Percentiles rank a stretch among this genome's conserved stretches.
Evolutionary conservation across 2,113 vertebrate genomes (phyloP).

Genomic region (Kryptolebias marmoratus): DNA sequence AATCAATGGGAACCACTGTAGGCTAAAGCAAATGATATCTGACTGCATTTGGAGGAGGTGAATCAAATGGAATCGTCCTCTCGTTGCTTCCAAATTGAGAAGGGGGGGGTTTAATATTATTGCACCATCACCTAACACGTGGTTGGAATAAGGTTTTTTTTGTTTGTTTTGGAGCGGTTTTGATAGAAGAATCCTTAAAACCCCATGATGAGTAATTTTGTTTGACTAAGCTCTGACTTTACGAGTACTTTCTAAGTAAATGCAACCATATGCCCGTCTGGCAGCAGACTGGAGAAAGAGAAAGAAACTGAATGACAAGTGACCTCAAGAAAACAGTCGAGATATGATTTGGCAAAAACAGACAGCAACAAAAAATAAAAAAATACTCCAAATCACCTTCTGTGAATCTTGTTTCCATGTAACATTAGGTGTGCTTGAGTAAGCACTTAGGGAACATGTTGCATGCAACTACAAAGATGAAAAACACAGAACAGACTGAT

Average conservation of each 20-base stretch:
- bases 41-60: conserved; percentile 61
- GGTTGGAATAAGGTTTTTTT: conserved; percentile 54
- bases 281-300: conserved; percentile 57
- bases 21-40: conserved; percentile 60
- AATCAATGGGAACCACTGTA: conserved; percentile 42
- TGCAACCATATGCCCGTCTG: conserved; percentile 73
- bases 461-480: conserved; percentile 33
- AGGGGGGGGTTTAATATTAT: conserved; percentile 60
- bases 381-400: conserved; percentile 49
- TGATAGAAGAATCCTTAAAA: conserved; percentile 64
- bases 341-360: conserved; percentile 58
- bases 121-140: conserved; percentile 62
- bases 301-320: conserved; percentile 66
- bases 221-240: conserved; percentile 72
- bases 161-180: no score
- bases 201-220: conserved; percentile 69
- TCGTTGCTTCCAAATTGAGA: conserved; percentile 50
- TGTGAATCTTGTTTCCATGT: conserved; percentile 19
- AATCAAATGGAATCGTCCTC: conserved; percentile 52
- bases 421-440: background rate
- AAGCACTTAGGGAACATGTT: conserved; percentile 31
- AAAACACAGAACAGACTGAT: conserved; percentile 58
- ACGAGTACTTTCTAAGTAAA: conserved; percentile 67
- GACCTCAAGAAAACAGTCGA: conserved; percentile 63
- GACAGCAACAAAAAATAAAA: conserved; percentile 33